Conservation (phyloP, 2,113 vertebrate species). For the Pluvianellus socialis region DNA sequence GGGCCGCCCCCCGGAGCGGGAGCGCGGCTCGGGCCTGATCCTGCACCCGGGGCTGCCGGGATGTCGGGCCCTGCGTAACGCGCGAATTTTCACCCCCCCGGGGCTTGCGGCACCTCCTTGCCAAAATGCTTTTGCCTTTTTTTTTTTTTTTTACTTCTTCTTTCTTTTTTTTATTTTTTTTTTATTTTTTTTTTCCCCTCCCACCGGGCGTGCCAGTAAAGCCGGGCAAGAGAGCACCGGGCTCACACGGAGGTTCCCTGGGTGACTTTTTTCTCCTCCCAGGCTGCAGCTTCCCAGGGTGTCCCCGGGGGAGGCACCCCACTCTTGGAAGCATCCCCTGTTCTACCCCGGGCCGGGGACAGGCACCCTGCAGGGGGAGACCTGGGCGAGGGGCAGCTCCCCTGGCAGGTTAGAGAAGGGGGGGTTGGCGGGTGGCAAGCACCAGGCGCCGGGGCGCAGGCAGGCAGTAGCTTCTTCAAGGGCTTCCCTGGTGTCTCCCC, state of each 20-base stretch:
- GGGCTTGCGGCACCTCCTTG: background rate
- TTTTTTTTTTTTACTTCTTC: too few relatives aligned
- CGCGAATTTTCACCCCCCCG: background rate
- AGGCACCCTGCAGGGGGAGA: rapidly evolving
- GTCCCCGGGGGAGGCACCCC: background rate
- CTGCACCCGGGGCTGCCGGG: background rate
- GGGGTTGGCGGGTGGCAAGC: background rate
- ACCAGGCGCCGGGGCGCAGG: rapidly evolving
- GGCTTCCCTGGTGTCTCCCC: background rate
- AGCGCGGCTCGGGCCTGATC: background rate
- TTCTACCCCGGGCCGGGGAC: too few relatives aligned
- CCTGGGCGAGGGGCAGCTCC: background rate
- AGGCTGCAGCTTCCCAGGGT: background rate
- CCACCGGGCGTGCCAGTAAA: background rate
- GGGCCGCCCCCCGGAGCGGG: background rate
- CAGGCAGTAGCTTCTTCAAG: background rate
- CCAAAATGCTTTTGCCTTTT: background rate
- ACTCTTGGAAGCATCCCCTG: background rate
- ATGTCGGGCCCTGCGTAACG: background rate
- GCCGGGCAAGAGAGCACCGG: background rate
- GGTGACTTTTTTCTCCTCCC: background rate
- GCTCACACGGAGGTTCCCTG: background rate
- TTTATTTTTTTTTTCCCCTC: background rate
- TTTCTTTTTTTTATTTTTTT: too few relatives aligned
- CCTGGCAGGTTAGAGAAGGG: background rate